Evolutionary conservation across 2,797 vertebrate genomes (phyloP).

Genomic region (Cetoscarus ocellatus): DNA sequence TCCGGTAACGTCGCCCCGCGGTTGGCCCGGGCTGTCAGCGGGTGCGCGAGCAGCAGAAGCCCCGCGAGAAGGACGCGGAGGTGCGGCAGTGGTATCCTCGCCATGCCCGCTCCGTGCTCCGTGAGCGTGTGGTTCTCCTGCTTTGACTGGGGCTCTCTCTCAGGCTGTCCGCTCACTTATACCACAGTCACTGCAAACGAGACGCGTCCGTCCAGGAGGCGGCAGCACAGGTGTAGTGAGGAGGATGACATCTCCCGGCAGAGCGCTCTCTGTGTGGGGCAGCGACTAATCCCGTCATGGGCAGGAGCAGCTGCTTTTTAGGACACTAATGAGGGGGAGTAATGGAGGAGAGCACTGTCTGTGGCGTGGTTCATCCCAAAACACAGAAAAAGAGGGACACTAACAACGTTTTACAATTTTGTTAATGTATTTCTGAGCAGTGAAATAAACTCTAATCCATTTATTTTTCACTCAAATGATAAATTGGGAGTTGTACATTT

Average conservation of each 20-base stretch:
- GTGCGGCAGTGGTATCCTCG: constrained; percentile 68
- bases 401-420: too few species aligned
- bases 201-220: constrained; percentile 86
- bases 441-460: too few species aligned
- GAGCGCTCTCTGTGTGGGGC: constrained; percentile 18
- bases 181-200: constrained; percentile 76
- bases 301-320: constrained; percentile 31
- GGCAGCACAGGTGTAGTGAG: constrained; percentile 85
- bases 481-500: too few species aligned
- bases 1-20: constrained; percentile 64
- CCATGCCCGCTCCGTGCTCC: constrained; percentile 79
- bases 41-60: constrained; percentile 63
- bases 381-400: too few species aligned
- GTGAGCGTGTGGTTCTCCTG: constrained; percentile 68
- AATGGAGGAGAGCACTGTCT: background rate
- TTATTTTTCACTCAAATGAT: too few species aligned
- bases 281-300: constrained; percentile 16
- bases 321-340: constrained; percentile 10
- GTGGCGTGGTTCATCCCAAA: background rate
- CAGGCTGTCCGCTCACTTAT: constrained; percentile 83
- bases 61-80: constrained; percentile 73
- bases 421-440: too few species aligned
- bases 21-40: constrained; percentile 52
- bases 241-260: constrained; percentile 54
- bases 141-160: constrained; percentile 80